phyloP scores from a whole-genome alignment of 2,113 vertebrate species.

The Siniperca knerii region DNA sequence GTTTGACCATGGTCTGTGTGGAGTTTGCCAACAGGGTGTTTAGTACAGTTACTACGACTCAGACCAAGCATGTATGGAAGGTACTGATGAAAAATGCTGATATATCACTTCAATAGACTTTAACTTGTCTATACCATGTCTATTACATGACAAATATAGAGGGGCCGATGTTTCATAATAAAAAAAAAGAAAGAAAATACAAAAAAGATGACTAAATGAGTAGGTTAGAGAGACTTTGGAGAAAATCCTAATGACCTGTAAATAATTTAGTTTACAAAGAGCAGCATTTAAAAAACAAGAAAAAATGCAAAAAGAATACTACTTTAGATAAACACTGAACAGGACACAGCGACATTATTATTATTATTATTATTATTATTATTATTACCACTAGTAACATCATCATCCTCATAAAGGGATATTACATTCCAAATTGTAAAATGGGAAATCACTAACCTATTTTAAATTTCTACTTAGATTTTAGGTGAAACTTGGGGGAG shows the following conservation, averaged over 20 bases:
- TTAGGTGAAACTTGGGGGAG: slow-evolving; percentile 78
- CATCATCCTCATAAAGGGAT: slow-evolving; percentile 77
- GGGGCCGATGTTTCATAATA: slow-evolving; percentile 78
- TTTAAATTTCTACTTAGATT: slow-evolving; percentile 86
- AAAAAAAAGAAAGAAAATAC: slow-evolving; percentile 69
- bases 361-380: slow-evolving; percentile 70
- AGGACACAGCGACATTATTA: slow-evolving; percentile 76
- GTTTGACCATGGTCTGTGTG: slow-evolving; percentile 68
- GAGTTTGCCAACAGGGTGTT: slow-evolving; percentile 75
- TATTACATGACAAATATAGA: slow-evolving; percentile 79
- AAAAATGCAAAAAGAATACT: slow-evolving; percentile 84
- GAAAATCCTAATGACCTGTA: slow-evolving; percentile 82
- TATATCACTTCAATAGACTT: slow-evolving; percentile 78
- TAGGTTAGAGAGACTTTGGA: slow-evolving; percentile 81
- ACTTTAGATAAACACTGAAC: slow-evolving; percentile 85
- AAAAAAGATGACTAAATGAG: slow-evolving; percentile 76
- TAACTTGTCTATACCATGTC: slow-evolving; percentile 76
- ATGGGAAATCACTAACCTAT: slow-evolving; percentile 84
- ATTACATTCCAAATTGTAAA: slow-evolving; percentile 84
- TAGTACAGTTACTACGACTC: slow-evolving; percentile 64
- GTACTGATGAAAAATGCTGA: slow-evolving; percentile 71
- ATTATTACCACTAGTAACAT: slow-evolving; percentile 74
- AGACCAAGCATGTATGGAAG: slow-evolving; percentile 57
- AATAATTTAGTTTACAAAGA: slow-evolving; percentile 85
- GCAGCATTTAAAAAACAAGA: slow-evolving; percentile 82